A percentile compares a stretch with the other conserved stretches of the same genome.
These are phyloP conservation scores for Cydia fagiglandana DNA, from an alignment of 1,140 invertebrate species.

Conservation along the genomic window DNA sequence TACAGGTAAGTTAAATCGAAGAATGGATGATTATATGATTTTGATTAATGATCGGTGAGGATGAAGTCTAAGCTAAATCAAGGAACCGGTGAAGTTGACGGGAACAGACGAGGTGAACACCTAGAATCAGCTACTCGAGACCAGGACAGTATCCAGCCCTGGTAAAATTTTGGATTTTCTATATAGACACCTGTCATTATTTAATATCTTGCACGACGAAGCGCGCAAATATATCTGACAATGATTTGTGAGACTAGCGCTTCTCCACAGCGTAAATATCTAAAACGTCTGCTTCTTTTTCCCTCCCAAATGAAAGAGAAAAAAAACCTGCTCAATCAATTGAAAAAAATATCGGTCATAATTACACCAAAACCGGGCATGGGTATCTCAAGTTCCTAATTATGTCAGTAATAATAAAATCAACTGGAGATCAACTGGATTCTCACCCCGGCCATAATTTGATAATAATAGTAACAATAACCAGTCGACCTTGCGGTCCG, in stretches of 20 bases:
- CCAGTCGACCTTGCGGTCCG: slow-evolving; percentile 56
- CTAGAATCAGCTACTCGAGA: no score
- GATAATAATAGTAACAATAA: slow-evolving; percentile 33
- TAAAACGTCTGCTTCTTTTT: background rate
- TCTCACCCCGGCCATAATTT: slow-evolving; percentile 3
- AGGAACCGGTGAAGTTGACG: no score
- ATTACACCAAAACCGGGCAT: background rate
- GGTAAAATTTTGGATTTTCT: no score
- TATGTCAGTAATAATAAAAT: slow-evolving; percentile 1
- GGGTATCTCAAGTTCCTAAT: background rate
- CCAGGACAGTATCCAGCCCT: no score
- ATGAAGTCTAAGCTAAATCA: background rate
- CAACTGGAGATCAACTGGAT: background rate
- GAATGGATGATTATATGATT: no score
- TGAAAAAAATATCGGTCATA: background rate
- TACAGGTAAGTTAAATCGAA: background rate
- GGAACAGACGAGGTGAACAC: no score
- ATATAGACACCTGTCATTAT: no score
- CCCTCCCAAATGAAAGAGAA: background rate
- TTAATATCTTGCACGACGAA: no score
- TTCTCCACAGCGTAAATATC: no score
- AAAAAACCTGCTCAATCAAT: background rate
- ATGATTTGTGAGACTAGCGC: no score
- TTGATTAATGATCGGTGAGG: background rate
- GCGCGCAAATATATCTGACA: no score